Evolutionary conservation across 2,113 vertebrate genomes (phyloP).

Genomic region (Tretioscincus oriximinensis): DNA sequence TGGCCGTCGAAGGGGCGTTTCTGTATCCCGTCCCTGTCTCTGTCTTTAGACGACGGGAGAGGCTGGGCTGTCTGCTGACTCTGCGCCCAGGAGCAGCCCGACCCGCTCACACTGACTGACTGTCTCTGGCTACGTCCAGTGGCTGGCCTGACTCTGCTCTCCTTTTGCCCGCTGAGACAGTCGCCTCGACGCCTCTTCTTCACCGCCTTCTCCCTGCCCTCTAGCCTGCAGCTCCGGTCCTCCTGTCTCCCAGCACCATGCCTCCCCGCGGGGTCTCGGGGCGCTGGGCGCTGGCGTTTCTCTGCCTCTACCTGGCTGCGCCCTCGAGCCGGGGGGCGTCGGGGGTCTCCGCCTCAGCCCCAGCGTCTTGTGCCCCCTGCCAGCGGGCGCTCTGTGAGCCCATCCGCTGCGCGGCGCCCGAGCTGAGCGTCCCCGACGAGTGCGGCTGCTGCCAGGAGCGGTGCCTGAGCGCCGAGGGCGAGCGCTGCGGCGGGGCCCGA

Average conservation of each 20-base stretch:
- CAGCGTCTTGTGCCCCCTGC: slow-evolving; percentile 57
- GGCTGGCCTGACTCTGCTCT: background rate
- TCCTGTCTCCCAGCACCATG: background rate
- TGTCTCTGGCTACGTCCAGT: too few relatives aligned
- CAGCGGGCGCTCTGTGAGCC: slow-evolving; percentile 46
- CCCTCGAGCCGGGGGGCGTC: background rate
- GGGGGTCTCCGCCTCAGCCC: background rate
- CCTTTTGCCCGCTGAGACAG: background rate
- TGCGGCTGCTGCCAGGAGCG: slow-evolving; percentile 65
- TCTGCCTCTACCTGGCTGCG: background rate
- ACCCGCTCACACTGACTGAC: too few relatives aligned
- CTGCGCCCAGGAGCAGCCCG: too few relatives aligned
- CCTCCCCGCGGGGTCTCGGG: background rate
- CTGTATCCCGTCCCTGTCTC: background rate
- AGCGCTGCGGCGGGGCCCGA: slow-evolving; percentile 58
- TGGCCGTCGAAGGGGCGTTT: background rate
- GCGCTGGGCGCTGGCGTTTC: slow-evolving; percentile 36
- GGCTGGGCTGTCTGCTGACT: background rate
- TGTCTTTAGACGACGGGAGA: too few relatives aligned
- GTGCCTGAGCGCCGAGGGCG: slow-evolving; percentile 54
- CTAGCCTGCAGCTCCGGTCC: background rate
- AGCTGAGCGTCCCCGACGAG: slow-evolving; percentile 61
- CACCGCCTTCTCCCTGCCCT: background rate
- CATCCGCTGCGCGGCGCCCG: slow-evolving; percentile 53
- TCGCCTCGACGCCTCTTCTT: background rate